phyloP scores from a whole-genome alignment of 2,797 vertebrate genomes.

The Periparus ater region DNA sequence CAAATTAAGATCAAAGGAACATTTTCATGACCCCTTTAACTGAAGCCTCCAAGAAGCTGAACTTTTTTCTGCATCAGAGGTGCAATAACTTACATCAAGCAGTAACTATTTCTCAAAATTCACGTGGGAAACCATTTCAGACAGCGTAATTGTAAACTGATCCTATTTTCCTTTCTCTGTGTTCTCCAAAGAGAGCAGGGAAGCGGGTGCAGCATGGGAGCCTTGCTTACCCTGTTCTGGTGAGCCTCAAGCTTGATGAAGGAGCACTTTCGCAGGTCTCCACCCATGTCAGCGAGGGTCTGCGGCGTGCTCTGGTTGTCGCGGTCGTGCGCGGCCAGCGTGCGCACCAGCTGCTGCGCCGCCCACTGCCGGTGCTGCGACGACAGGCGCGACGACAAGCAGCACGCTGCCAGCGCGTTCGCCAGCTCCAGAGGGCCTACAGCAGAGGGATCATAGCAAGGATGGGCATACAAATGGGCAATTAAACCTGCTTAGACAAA shows the following conservation, averaged over 20 bases:
- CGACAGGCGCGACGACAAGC: constrained; percentile 94
- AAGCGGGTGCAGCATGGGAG: accelerated
- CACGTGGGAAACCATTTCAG: not conserved
- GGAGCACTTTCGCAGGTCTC: constrained; percentile 93
- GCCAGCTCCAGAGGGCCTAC: constrained; percentile 98
- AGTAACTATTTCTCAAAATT: not conserved
- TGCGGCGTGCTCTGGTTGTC: constrained; percentile 93
- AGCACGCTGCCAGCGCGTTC: constrained; percentile 97
- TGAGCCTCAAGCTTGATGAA: constrained; percentile 94
- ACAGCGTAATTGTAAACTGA: accelerated
- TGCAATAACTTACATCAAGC: not conserved
- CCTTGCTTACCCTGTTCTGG: constrained; percentile 85
- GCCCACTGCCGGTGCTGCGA: constrained; percentile 99
- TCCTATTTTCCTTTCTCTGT: accelerated
- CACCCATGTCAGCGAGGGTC: constrained; percentile 94
- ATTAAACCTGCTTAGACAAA: constrained; percentile 89
- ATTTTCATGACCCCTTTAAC: not conserved
- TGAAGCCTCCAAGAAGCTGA: not conserved
- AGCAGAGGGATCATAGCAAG: constrained; percentile 91
- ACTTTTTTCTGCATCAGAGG: not conserved
- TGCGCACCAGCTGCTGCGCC: constrained; percentile 94
- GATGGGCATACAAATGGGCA: constrained; percentile 91
- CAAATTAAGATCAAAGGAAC: not conserved
- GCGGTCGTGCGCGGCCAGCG: constrained; percentile 93
- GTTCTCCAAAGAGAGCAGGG: not conserved